Evolutionary conservation across 2,113 vertebrate genomes (phyloP).

Genomic region (Tyrannus savana): DNA sequence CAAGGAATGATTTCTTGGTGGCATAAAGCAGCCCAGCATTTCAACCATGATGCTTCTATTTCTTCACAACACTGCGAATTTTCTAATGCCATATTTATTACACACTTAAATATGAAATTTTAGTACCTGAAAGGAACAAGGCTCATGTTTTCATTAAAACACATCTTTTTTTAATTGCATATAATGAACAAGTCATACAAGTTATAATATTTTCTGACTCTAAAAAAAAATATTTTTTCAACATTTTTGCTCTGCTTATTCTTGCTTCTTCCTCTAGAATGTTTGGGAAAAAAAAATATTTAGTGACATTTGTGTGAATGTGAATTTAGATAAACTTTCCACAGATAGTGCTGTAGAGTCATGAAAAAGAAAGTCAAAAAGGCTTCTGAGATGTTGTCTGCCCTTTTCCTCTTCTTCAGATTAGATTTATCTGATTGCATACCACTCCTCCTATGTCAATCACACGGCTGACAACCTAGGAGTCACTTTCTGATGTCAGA

Average conservation of each 20-base stretch:
- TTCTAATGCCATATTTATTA: neutral
- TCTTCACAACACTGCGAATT: neutral
- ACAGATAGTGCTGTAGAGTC: neutral
- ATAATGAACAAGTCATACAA: constrained; percentile 27
- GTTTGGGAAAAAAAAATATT: accelerated
- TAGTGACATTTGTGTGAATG: neutral
- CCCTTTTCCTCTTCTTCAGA: neutral
- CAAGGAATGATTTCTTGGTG: neutral
- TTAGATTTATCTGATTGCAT: neutral
- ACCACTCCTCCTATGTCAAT: neutral
- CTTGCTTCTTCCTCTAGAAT: neutral
- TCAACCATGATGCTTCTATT: neutral
- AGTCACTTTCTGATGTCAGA: neutral
- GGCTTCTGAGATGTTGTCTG: neutral
- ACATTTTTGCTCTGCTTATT: neutral
- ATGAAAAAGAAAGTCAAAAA: neutral
- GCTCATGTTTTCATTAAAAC: neutral
- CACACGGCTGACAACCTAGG: neutral
- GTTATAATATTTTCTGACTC: neutral
- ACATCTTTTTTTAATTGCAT: neutral
- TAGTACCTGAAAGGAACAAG: neutral
- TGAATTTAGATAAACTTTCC: neutral
- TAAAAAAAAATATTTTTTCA: neutral
- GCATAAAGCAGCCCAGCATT: neutral
- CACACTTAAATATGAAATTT: neutral